These are phyloP conservation scores for Capra hircus DNA, from an alignment of 2,113 vertebrate species.

Conservation along the genomic window DNA sequence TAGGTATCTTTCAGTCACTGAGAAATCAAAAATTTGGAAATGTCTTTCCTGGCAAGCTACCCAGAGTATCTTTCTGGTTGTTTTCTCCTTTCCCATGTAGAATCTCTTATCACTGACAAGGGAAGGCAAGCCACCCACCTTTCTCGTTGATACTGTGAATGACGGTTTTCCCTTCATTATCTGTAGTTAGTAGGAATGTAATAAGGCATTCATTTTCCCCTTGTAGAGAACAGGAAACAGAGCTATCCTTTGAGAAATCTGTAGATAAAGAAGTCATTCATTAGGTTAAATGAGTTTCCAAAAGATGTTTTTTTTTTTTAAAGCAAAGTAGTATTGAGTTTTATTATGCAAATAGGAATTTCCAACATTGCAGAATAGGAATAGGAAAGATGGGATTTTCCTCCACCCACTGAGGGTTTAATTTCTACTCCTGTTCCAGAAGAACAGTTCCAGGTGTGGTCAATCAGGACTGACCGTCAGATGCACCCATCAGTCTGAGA, in stretches of 20 bases:
- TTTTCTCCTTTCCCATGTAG: not conserved
- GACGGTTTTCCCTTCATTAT: conserved; percentile 84
- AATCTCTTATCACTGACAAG: conserved; percentile 3
- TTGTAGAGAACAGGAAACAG: conserved; percentile 88
- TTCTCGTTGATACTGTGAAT: conserved; percentile 87
- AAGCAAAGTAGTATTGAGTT: conserved; percentile 56
- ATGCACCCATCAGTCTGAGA: conserved; percentile 76
- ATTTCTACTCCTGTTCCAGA: conserved; percentile 71
- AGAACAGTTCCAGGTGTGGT: conserved; percentile 75
- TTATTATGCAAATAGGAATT: conserved; percentile 58
- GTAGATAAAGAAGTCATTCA: conserved; percentile 73
- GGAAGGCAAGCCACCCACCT: conserved; percentile 81
- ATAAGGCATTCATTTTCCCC: conserved; percentile 91
- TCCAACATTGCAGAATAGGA: conserved; percentile 30
- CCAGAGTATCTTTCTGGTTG: not conserved
- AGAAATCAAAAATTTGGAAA: conserved; percentile 34
- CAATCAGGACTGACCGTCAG: conserved; percentile 74
- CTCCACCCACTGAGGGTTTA: not conserved
- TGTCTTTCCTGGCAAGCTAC: conserved; percentile 12
- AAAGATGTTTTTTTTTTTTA: conserved; percentile 59
- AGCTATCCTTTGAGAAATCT: conserved; percentile 89
- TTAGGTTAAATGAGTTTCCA: conserved; percentile 73
- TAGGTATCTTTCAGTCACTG: not conserved
- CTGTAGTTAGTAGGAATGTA: conserved; percentile 86
- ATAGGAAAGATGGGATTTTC: conserved; percentile 52